Conservation (phyloP, 2,888 invertebrate species). For the Hyalella azteca region DNA sequence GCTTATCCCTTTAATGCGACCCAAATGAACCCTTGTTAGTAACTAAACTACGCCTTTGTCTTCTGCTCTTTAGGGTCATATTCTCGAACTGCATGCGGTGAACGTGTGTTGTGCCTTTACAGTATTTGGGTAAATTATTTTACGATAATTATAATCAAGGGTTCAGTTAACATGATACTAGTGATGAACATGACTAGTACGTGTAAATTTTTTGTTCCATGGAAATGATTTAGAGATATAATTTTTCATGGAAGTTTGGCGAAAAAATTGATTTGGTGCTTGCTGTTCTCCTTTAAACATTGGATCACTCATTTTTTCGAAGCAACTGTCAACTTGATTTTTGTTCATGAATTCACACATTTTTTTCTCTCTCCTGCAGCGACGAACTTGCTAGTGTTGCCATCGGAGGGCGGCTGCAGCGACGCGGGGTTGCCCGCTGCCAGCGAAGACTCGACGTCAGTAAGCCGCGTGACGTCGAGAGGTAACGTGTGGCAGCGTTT, state of each 20-base stretch:
- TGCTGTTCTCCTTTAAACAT: background rate
- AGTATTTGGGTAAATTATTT: background rate
- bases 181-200: background rate
- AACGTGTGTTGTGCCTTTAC: background rate
- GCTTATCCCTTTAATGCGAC: background rate
- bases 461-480: slow-evolving; percentile 50
- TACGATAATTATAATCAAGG: background rate
- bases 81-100: too few species aligned
- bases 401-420: slow-evolving; percentile 46
- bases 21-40: background rate
- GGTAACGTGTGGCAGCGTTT: slow-evolving; percentile 43
- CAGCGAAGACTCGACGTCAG: slow-evolving; percentile 49
- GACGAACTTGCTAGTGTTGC: slow-evolving; percentile 48
- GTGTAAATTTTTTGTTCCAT: background rate
- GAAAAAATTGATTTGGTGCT: background rate
- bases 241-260: background rate
- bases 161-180: background rate
- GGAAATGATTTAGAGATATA: too few species aligned
- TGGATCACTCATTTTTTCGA: background rate
- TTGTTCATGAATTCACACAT: background rate
- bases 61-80: too few species aligned
- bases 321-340: background rate
- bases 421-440: slow-evolving; percentile 45
- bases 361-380: slow-evolving; percentile 43
- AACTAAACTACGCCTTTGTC: too few species aligned